These are phyloP conservation scores for Glaucidium brasilianum DNA, from an alignment of 2,113 vertebrate genomes.

Conservation along the genomic window DNA sequence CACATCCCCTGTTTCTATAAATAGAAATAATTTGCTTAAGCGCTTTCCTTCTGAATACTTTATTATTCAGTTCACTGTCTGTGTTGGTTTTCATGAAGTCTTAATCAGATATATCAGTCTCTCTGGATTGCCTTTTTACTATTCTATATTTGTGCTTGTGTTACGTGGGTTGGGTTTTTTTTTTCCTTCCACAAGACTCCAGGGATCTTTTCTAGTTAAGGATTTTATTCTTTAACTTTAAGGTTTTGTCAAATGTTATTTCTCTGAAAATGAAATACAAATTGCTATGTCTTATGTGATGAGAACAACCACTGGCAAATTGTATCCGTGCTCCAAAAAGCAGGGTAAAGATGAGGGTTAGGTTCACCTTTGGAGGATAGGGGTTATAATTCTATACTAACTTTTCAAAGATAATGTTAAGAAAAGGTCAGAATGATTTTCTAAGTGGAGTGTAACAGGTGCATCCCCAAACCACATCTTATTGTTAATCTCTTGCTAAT, in stretches of 20 bases:
- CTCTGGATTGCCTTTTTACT: slow-evolving; percentile 26
- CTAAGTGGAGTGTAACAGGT: not conserved
- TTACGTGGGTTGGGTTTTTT: not conserved
- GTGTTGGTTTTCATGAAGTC: slow-evolving; percentile 41
- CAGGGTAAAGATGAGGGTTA: not conserved
- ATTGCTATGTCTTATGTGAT: not conserved
- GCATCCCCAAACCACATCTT: not conserved
- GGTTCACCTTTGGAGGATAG: not conserved
- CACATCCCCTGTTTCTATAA: not conserved
- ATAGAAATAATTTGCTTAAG: slow-evolving; percentile 59
- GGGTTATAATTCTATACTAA: not conserved
- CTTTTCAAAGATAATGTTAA: not conserved
- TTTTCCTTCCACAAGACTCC: not conserved
- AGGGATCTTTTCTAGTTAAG: not conserved
- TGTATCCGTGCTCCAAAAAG: not conserved
- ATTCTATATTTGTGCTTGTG: not conserved
- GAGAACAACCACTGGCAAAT: not conserved
- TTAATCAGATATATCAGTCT: slow-evolving; percentile 58
- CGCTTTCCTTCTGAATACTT: not conserved
- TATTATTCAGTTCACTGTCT: slow-evolving; percentile 52
- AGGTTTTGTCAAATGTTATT: not conserved
- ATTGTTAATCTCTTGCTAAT: not conserved
- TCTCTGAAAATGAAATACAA: not conserved
- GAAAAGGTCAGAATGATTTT: not conserved
- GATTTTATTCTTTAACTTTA: not conserved